Percentiles rank a stretch among this genome's conserved stretches.
Conservation (phyloP, 2,888 invertebrate genomes). For the Amiota mariae region DNA sequence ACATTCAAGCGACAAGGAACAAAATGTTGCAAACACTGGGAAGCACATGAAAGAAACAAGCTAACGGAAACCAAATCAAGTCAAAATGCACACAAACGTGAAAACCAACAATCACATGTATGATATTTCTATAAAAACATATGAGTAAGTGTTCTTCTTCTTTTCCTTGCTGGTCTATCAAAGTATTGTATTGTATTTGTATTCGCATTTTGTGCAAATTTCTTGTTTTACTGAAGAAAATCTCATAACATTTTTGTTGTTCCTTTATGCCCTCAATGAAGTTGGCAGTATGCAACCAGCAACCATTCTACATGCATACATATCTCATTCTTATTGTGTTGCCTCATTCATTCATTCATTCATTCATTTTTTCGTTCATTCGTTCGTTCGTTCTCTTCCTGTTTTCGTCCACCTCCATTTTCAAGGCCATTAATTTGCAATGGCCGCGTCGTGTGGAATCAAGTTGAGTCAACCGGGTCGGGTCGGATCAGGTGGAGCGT, state of each 20-base stretch:
- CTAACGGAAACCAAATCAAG: no score
- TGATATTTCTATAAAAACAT: constrained; percentile 51
- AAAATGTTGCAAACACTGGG: no score
- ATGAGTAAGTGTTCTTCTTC: neutral
- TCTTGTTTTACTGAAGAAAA: constrained; percentile 58
- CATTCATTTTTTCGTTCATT: constrained; percentile 1
- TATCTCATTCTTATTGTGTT: no score
- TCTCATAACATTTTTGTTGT: constrained; percentile 60
- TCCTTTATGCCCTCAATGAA: constrained; percentile 57
- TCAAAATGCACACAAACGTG: no score
- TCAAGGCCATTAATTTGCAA: constrained; percentile 64
- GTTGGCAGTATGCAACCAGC: constrained; percentile 30
- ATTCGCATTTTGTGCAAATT: constrained; percentile 53
- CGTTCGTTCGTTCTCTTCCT: constrained; percentile 6
- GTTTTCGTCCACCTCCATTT: constrained; percentile 49
- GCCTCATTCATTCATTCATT: neutral
- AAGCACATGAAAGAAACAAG: no score
- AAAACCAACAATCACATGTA: neutral
- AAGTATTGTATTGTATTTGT: no score
- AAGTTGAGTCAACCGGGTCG: neutral
- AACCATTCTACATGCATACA: neutral
- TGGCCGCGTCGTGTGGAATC: constrained; percentile 41
- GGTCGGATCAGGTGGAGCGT: constrained; percentile 33
- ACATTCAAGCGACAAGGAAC: neutral
- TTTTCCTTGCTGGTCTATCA: neutral